phyloP scores from a whole-genome alignment of 2,113 vertebrate genomes.

The Phaethon lepturus region DNA sequence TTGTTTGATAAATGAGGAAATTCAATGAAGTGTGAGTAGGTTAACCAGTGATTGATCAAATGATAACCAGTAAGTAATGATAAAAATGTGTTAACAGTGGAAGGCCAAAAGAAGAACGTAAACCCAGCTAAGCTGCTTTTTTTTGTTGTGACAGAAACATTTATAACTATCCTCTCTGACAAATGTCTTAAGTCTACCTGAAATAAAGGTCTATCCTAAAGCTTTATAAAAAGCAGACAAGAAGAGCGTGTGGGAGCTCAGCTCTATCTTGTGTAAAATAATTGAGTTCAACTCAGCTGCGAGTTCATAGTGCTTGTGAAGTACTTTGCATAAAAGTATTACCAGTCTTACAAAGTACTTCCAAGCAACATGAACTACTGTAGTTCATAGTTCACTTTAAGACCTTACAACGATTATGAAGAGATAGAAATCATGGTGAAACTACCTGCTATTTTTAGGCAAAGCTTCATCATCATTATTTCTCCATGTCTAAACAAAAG shows the following conservation, averaged over 20 bases:
- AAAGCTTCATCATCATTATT: background rate
- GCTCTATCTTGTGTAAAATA: background rate
- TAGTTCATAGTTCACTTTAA: background rate
- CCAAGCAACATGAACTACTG: background rate
- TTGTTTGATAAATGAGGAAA: conserved; percentile 4
- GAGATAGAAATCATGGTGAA: background rate
- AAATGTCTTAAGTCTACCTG: conserved; percentile 5
- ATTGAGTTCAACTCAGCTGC: background rate
- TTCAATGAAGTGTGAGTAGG: background rate
- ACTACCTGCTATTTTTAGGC: background rate
- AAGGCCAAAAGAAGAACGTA: background rate
- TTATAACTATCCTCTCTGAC: background rate
- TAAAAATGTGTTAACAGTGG: background rate
- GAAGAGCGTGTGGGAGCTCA: background rate
- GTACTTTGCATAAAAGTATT: background rate
- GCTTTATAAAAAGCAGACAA: background rate
- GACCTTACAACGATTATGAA: background rate
- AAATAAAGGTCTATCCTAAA: conserved; percentile 3
- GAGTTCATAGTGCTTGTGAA: background rate
- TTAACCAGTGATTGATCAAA: conserved; percentile 18
- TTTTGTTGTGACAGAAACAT: background rate
- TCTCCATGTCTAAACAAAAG: background rate
- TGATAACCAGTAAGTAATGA: background rate
- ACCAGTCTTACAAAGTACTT: background rate
- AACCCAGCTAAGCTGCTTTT: background rate